Conservation (phyloP, 2,797 vertebrate genomes). For the Cynodonichthys magdalenae region DNA sequence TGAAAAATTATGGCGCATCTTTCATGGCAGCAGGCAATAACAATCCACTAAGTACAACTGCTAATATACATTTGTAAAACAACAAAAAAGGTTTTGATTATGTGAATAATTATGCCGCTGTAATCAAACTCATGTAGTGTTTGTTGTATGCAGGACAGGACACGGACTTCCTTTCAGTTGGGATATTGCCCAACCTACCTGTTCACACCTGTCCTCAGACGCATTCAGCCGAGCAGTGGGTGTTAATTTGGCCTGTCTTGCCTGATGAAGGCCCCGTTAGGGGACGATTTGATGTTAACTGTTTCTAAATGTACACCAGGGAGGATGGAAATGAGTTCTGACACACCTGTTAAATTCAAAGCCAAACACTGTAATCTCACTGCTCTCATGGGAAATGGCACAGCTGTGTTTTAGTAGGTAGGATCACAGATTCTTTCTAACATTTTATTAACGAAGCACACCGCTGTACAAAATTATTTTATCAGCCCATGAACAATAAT, state of each 20-base stretch:
- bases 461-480: too few species aligned
- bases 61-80: neutral
- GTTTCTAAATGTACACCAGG: constrained; percentile 30
- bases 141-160: constrained; percentile 17
- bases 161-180: constrained; percentile 18
- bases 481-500: too few species aligned
- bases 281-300: constrained; percentile 45
- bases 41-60: neutral
- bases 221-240: constrained; percentile 39
- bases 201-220: constrained; percentile 54
- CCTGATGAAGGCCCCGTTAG: constrained; percentile 23
- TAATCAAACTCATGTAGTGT: constrained; percentile 7
- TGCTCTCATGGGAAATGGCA: neutral
- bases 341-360: constrained; percentile 29
- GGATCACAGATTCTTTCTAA: too few species aligned
- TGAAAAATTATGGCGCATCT: too few species aligned
- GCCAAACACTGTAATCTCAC: neutral
- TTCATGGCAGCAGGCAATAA: neutral
- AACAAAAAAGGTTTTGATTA: constrained; percentile 7
- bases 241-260: constrained; percentile 60
- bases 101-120: neutral
- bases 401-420: neutral
- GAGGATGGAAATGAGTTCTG: constrained; percentile 39
- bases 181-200: constrained; percentile 32
- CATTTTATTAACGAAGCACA: too few species aligned